These are phyloP conservation scores for Gisinianus flammeolus DNA, from an alignment of 2,888 invertebrate species.

Conservation along the genomic window DNA sequence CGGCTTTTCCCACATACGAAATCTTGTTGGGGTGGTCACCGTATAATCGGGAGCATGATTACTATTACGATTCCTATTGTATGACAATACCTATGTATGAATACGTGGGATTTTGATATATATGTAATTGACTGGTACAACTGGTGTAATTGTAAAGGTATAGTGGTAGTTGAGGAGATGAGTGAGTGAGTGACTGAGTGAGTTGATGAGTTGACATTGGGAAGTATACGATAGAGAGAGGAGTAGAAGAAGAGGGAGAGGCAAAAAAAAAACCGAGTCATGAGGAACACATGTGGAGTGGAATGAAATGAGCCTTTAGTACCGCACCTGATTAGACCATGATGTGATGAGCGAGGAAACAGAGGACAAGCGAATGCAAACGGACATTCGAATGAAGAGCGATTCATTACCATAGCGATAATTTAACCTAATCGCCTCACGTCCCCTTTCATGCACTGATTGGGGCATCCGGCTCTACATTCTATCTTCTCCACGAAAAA, in stretches of 20 bases:
- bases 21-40: no score
- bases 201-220: conserved; percentile 16
- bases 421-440: conserved; percentile 41
- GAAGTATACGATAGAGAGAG: background rate
- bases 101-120: background rate
- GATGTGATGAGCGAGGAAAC: conserved; percentile 1
- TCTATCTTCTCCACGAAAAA: conserved; percentile 44
- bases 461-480: conserved; percentile 48
- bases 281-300: conserved; percentile 45
- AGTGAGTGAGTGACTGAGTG: background rate
- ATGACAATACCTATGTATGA: no score
- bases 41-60: no score
- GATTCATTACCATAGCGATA: conserved; percentile 51
- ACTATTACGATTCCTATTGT: no score
- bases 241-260: conserved; percentile 1
- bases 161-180: background rate
- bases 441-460: conserved; percentile 46
- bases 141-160: no score
- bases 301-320: conserved; percentile 21
- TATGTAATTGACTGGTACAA: conserved; percentile 10
- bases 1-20: no score
- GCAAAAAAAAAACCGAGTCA: background rate
- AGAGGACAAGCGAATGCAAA: conserved; percentile 33
- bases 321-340: conserved; percentile 38
- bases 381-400: conserved; percentile 47